Evolutionary conservation across 2,113 vertebrate species (phyloP), one percentile per base, ranked within the genome.

Genomic region (Brachionichthys hirsutus): DNA sequence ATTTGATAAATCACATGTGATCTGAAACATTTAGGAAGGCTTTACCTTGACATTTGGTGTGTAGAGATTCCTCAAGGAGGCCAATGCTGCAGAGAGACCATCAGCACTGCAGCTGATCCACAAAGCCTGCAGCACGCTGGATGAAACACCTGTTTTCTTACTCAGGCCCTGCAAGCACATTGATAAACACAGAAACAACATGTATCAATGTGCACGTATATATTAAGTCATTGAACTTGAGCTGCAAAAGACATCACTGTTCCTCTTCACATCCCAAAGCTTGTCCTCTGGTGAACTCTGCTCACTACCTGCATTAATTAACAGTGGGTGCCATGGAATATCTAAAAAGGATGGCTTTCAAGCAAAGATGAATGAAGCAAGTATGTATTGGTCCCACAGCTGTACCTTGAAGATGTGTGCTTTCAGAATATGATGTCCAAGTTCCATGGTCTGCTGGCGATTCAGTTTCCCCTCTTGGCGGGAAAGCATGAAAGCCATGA

Each of bases 381-480:
- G 41, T 9, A 38, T 15, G 9, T 30, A 7, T 7, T 17, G 46
- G 24, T 24, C 52, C 5, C 1, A 34, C 30, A 38, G 50, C 11
- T 78, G 80, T 92, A 98, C 97, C 97, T 99, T 99, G 81, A 98
- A 99, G 84, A 99, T 99, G 79, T 98, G 97, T 3, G 97, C 97
- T 92, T 99, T 98, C 19, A 99, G 93, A 73, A 99, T 97, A 76
- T 99, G 97, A 68, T 98, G 97, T 50, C 97, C 97, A 4, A 99
- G 93, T 83, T 99, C 97, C 94, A 99, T 94, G 6, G 97, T 98
- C 80, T 99, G 97, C 48, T 99, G 97, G 15, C 96, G 93, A 83
- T 98, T 99, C 77, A 99, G 87, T 78, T 98, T 99, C 51, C 95
- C 94, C 75, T 97, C 97, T 81, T 98, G 96, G 30, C 97, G 92